Evolutionary conservation across 2,888 invertebrate genomes (phyloP), one percentile per base, ranked within the genome.

Genomic region (Rhabditoides inermis): DNA sequence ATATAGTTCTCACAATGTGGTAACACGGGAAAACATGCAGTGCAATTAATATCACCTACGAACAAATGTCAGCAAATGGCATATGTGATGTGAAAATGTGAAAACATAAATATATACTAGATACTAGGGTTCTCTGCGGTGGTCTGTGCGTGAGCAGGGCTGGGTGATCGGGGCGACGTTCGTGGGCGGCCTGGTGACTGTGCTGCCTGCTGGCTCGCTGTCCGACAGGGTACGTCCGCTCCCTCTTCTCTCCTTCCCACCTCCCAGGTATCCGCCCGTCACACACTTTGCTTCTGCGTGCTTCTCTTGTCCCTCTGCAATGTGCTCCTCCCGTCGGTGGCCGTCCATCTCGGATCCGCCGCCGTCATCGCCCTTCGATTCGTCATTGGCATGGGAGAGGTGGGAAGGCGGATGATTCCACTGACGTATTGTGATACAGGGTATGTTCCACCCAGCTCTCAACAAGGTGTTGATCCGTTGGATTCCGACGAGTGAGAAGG

Each of bases 401-500:
- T 61, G 27, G 32, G 58, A 35, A 18, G 7, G 7, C 35, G 15
- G 35, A 10, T 32, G 10, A 10, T 32, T 12, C 15, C 15, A 12
- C 7, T 40, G 2, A 32, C 10, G 15, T 20, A 25, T 7, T 45
- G 30, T 5, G 10, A 46, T 56, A 47, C 40, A 63, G 63, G 68
- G 68, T 0, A 32, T 66, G 36, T 45, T 70, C 32, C 53, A 66
- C n/a, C 70, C 70, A 3, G 51, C 65, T 2, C 32, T 68, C 15
- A 68, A 68, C 47, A 63, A 63, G 12, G 53, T 70, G 51, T 58
- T 65, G 10, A 63, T 62, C n/a, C 57, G 56, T 32, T 70, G 70
- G 70, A 61, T 70, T 40, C 70, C 70, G 18, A 39, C 59, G 3
- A 56, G 63, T 32, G 70, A 70, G 42, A 57, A 65, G 40, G 58